Evolutionary conservation across 1,140 invertebrate species (phyloP), one percentile per base, ranked within the genome.

Genomic region (Drosophila chauvacae): DNA sequence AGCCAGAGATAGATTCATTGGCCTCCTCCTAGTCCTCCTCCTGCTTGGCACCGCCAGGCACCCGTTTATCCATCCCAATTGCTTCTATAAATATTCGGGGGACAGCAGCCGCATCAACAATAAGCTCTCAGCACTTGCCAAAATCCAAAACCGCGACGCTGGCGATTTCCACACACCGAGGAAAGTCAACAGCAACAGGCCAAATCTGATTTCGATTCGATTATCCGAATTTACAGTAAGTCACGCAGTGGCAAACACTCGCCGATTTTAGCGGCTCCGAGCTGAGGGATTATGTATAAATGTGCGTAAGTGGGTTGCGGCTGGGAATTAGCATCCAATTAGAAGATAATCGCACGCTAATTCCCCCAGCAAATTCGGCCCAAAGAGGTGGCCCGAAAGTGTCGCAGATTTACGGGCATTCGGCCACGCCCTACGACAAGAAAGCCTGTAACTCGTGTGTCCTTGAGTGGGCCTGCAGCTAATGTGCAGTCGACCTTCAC

Each of bases 141-240:
- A 78, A 78, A 77, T 51, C 45, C 75, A 70, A 70, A 9, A 60
- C 30, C 70, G 70, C 55, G 45, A 72, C 44, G 69, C 42, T 7
- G n/a, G n/a, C 45, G 56, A 66, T 63, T 68, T 56, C 71, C 64
- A 33, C 48, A 66, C 63, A 50, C 44, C 50, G 41, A 45, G 64
- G 45, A 56, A 79, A 80, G 55, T 61, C 66, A 73, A 80, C 75
- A 65, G 77, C 66, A 77, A 80, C 76, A 65, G 77, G 72, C 57
- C 77, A 81, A 81, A 84, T 74, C 81, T 85, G 80, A 85, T 90
- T 90, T 78, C 81, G 60, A 69, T 69, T 78, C 53, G 86, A 90
- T 90, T 90, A 65, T 81, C 60, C 77, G 66, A 90, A 90, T 90
- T 90, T 81, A 85, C 90, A 90, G 81, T 90, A 90, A 90, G 85